Percentiles rank a stretch among this genome's conserved stretches.
Conservation (phyloP, 2,797 vertebrate genomes). For the Brachyrhaphis roseni region DNA sequence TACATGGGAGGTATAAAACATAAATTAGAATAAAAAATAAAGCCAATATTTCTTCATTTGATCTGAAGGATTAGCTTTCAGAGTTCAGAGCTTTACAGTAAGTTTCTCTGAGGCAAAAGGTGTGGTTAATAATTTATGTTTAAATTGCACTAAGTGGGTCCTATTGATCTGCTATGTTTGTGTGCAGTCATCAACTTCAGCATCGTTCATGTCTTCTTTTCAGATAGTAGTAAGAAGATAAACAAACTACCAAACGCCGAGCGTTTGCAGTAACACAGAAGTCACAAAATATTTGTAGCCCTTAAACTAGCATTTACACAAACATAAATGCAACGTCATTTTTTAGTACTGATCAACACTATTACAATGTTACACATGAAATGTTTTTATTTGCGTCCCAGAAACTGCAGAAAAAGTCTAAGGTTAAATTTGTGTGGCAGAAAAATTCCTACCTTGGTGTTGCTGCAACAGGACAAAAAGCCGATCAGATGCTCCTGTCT, state of each 20-base stretch:
- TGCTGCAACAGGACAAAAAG: slow-evolving; percentile 32
- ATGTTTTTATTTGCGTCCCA: slow-evolving; percentile 2
- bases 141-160: slow-evolving; percentile 82
- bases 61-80: background rate
- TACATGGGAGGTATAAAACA: background rate
- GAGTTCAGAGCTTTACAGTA: background rate
- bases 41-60: background rate
- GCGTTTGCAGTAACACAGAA: background rate
- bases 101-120: slow-evolving; percentile 19
- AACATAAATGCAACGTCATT: background rate
- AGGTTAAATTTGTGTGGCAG: background rate
- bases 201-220: slow-evolving; percentile 1
- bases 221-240: slow-evolving; percentile 10
- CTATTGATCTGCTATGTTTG: slow-evolving; percentile 61
- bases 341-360: background rate
- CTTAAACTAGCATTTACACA: background rate
- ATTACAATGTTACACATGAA: background rate
- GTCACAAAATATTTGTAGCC: background rate
- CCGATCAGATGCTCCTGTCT: slow-evolving; percentile 54
- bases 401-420: background rate
- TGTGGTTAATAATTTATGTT: slow-evolving; percentile 87
- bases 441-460: slow-evolving; percentile 57
- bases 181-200: slow-evolving; percentile 23
- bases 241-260: background rate
- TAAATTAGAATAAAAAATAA: background rate